Evolutionary conservation across 2,113 vertebrate species (phyloP), one percentile per base, ranked within the genome.

Genomic region (Megaptera novaeangliae): DNA sequence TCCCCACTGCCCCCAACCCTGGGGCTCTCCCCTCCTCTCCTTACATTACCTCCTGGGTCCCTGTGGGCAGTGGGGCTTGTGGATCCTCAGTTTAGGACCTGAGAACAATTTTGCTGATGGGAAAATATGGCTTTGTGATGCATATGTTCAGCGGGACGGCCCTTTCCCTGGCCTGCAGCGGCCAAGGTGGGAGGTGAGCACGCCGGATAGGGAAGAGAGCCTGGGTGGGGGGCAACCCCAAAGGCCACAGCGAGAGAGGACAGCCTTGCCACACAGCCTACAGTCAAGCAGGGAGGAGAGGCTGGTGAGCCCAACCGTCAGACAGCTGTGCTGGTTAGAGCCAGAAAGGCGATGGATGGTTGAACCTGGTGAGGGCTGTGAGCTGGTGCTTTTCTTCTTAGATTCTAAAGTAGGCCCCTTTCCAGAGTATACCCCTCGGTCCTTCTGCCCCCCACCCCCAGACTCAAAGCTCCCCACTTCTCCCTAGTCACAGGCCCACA

Each of bases 221-320:
- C 23, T 39, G 41, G 82, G 34, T 34, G 4, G 55, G 31, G 20
- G 0, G 10, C 44, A 31, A 49, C 21, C 23, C 57, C 44, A 69
- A 57, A 46, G 41, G 41, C 64, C 34, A n/a, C 8, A 0, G 52
- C 0, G 2, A 31, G 57, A 68, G 11, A 44, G 69, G 17, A 66
- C 41, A 5, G 27, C 18, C 64, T 14, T 7, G 41, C 36, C 34
- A 6, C 66, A 17, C 8, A 5, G 55, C 8, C 14, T n/a, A 6
- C 44, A 14, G 29, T 36, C 27, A 6, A 23, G 81, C 9, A 2
- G 55, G 29, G 57, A n/a, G n/a, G 29, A 49, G 39, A 77, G 59
- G 55, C 66, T n/a, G 2, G 5, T 11, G 15, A 52, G 72, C 61
- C 55, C 8, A 3, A 12, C 0, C 0, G 0, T 21, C 25, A 27